A percentile compares a stretch with the other conserved stretches of the same genome.
Evolutionary conservation across 1,140 invertebrate genomes (phyloP).

Genomic region (Aethina tumida): DNA sequence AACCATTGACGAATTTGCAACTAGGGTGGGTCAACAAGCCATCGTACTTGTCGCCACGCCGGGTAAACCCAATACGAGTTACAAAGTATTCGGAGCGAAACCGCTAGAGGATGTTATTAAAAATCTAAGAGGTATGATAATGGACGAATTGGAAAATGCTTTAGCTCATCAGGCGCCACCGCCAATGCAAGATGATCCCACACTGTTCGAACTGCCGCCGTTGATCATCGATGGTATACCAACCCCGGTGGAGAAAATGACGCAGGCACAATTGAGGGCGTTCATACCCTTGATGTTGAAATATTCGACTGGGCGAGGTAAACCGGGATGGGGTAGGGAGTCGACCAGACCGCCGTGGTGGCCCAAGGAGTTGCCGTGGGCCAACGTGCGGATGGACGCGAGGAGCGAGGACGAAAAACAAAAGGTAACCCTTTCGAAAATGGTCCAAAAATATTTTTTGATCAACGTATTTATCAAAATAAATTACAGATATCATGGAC

Average conservation of each 20-base stretch:
- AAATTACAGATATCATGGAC: constrained; percentile 98
- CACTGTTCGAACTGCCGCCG: constrained; percentile 88
- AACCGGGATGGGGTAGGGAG: constrained; percentile 94
- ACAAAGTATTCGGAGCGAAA: constrained; percentile 95
- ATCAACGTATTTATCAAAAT: neutral
- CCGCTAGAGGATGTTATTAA: constrained; percentile 93
- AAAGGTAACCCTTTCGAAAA: constrained; percentile 55
- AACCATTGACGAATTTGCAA: constrained; percentile 96
- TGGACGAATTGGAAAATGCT: constrained; percentile 89
- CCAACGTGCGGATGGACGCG: constrained; percentile 95
- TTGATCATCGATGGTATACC: constrained; percentile 96
- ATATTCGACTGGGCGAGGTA: constrained; percentile 92
- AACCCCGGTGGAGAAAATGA: constrained; percentile 98
- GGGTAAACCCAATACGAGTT: constrained; percentile 91
- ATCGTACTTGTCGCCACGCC: constrained; percentile 92
- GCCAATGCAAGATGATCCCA: constrained; percentile 82
- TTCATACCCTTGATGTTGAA: constrained; percentile 98
- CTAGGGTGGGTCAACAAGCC: constrained; percentile 94
- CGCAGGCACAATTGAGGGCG: constrained; percentile 89
- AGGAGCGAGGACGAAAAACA: constrained; percentile 93
- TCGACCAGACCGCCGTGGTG: constrained; percentile 94
- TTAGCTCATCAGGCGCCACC: constrained; percentile 86
- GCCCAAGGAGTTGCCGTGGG: constrained; percentile 95
- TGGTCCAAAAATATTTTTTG: neutral
- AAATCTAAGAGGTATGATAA: constrained; percentile 80